Evolutionary conservation across 2,113 vertebrate species (phyloP), one percentile per base, ranked within the genome.

Genomic region (Podilymbus podiceps): DNA sequence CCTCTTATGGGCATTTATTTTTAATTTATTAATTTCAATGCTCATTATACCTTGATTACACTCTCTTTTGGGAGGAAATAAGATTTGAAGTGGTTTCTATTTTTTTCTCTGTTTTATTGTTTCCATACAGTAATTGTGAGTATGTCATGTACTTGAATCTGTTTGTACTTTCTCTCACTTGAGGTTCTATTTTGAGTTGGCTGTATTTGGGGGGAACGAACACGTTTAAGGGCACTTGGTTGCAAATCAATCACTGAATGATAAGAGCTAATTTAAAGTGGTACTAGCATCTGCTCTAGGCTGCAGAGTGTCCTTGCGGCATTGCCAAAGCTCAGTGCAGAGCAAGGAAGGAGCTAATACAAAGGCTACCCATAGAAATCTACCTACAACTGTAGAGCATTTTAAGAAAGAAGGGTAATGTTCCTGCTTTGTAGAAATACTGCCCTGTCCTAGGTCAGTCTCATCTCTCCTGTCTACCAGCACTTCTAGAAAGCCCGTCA

Each of bases 21-120:
- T 98, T 97, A 97, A 98, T 97, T 98, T 97, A 98, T 98, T 98
- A 97, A 98, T 98, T 98, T 97, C 83, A 97, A 50, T 97, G 84
- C 89, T 98, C 91, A 97, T 98, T 98, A 98, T 62, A 94, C 93
- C 97, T 95, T 92, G 94, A 98, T 98, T 96, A 96, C n/a, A 89
- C 68, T 96, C 82, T 96, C 93, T 95, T 97, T 96, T 93, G 75
- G 83, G 86, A 98, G 81, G 93, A 98, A 98, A 96, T 96, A 97
- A 92, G 67, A 94, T 96, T 95, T 96, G 59, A 98, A 98, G 96
- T 97, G 89, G 64, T 88, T 96, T 95, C 81, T 71, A 94, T 95
- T 98, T 95, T 96, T 93, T 95, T 80, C 56, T 80, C 62, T 68
- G 40, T 67, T 95, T 97, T 90, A 93, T 95, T 96, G 93, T 94